A percentile compares a stretch with the other conserved stretches of the same genome.
Conservation (phyloP, 2,888 invertebrate genomes). For the Erebia aethiops region DNA sequence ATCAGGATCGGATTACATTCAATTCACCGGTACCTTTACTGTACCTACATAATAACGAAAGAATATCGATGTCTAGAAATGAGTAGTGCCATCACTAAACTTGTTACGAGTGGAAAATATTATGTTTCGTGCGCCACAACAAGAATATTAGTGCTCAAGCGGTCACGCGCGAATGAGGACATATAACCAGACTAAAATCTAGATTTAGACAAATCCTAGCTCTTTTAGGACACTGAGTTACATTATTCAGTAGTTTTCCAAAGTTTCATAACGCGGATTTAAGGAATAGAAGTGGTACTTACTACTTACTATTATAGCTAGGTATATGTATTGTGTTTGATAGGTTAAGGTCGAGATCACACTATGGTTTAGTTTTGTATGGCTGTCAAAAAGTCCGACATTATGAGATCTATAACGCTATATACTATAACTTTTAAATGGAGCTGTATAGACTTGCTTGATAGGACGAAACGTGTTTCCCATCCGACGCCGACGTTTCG, state of each 20-base stretch:
- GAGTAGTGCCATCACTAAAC: conserved; percentile 36
- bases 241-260: background rate
- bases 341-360: too few species aligned
- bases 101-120: conserved; percentile 38
- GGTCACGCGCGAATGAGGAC: conserved; percentile 22
- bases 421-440: too few species aligned
- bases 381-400: too few species aligned
- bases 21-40: too few species aligned
- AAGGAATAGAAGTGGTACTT: background rate
- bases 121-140: conserved; percentile 20
- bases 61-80: conserved; percentile 21
- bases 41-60: background rate
- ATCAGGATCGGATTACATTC: too few species aligned
- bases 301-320: too few species aligned
- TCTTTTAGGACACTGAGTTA: background rate
- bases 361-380: too few species aligned
- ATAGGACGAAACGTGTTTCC: too few species aligned
- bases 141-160: conserved; percentile 28
- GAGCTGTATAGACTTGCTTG: too few species aligned
- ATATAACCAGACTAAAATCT: conserved; percentile 9
- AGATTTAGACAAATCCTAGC: conserved; percentile 11
- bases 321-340: too few species aligned
- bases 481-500: too few species aligned
- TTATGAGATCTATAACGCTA: too few species aligned
- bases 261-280: background rate